Conservation (phyloP, 2,113 vertebrate species). For the Apodemus sylvaticus region DNA sequence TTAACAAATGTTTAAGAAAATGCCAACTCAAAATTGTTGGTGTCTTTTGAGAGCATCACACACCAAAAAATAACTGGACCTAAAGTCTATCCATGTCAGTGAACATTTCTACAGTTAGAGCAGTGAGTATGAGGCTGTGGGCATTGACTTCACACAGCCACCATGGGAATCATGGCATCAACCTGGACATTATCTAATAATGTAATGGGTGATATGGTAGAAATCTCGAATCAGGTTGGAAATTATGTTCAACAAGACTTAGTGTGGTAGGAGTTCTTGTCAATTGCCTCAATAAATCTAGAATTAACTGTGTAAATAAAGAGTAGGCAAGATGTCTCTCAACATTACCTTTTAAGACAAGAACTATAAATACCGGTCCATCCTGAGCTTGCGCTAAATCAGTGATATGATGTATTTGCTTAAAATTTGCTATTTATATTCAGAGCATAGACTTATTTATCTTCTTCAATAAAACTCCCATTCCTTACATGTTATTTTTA, state of each 20-base stretch:
- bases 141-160: not conserved
- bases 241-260: not conserved
- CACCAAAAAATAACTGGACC: not conserved
- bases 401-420: not conserved
- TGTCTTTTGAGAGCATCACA: not conserved
- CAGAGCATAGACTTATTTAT: not conserved
- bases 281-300: not conserved
- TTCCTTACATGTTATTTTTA: not conserved
- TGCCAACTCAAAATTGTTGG: not conserved
- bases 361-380: not conserved
- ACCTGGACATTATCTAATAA: not conserved
- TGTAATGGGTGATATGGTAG: not conserved
- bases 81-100: not conserved
- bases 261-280: not conserved
- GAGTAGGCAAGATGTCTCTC: not conserved
- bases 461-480: not conserved
- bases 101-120: not conserved
- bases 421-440: not conserved
- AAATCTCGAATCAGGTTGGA: not conserved
- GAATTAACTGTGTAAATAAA: constrained; percentile 1
- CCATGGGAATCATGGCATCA: not conserved
- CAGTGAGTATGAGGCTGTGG: not conserved
- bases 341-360: not conserved
- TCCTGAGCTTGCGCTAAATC: not conserved
- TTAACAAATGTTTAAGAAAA: not conserved